These are phyloP conservation scores for Melinaea menophilus DNA, from an alignment of 2,888 invertebrate genomes.

Conservation along the genomic window DNA sequence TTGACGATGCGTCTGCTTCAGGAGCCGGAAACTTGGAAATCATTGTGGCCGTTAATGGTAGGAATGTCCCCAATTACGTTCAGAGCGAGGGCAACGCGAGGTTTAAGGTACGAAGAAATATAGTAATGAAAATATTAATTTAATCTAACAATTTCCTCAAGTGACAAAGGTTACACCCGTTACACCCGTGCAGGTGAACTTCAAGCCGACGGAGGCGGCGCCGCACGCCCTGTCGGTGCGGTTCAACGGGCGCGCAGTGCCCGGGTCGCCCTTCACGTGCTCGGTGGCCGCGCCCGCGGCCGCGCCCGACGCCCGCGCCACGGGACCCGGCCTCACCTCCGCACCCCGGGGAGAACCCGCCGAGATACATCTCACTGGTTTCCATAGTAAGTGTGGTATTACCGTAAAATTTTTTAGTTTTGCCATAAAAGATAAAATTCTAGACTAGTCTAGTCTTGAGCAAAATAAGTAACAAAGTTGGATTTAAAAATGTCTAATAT, in stretches of 20 bases:
- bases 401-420: too few relatives aligned
- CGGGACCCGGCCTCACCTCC: constrained; percentile 63
- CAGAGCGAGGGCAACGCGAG: constrained; percentile 98
- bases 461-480: too few relatives aligned
- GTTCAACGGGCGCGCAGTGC: constrained; percentile 86
- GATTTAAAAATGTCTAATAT: too few relatives aligned
- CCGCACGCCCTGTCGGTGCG: constrained; percentile 94
- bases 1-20: constrained; percentile 33
- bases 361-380: constrained; percentile 69
- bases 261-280: constrained; percentile 96
- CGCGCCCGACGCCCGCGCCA: constrained; percentile 64
- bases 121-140: background rate
- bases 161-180: too few relatives aligned
- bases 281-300: constrained; percentile 80
- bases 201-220: constrained; percentile 96
- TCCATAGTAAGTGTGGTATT: constrained; percentile 43
- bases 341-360: constrained; percentile 62
- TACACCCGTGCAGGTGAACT: constrained; percentile 84
- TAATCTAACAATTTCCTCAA: background rate
- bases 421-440: too few relatives aligned
- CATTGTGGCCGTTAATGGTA: constrained; percentile 96
- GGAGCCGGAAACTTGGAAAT: constrained; percentile 98
- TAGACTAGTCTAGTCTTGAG: too few relatives aligned
- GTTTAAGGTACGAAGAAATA: constrained; percentile 81
- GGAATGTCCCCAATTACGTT: constrained; percentile 98